Evolutionary conservation across 2,113 vertebrate species (phyloP).

Genomic region (Microcebus griseorufus): DNA sequence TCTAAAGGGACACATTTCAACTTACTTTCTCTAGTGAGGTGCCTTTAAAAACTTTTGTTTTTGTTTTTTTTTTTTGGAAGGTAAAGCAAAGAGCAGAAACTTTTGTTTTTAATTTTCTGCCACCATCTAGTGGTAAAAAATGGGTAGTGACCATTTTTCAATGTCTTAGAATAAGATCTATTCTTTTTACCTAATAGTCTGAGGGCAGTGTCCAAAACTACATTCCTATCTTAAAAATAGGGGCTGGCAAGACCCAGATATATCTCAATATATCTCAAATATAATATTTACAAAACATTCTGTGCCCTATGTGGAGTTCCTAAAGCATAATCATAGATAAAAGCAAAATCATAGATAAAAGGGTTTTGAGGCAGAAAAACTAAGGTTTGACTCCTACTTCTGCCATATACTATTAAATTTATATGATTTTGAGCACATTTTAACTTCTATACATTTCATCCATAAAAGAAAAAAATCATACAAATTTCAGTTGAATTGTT

Average conservation of each 20-base stretch:
- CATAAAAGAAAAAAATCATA: slow-evolving; percentile 25
- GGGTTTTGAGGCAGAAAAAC: background rate
- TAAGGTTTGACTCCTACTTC: slow-evolving; percentile 16
- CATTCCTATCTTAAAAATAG: background rate
- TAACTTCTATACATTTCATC: slow-evolving; percentile 36
- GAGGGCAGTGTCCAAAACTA: background rate
- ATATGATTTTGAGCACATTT: background rate
- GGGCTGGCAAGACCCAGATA: background rate
- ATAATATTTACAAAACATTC: background rate
- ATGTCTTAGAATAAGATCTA: background rate
- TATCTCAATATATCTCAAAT: background rate
- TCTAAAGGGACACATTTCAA: background rate
- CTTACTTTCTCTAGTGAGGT: background rate
- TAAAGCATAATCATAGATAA: background rate
- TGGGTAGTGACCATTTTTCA: slow-evolving; percentile 2
- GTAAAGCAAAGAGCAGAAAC: no score
- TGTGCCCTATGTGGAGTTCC: background rate
- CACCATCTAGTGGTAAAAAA: slow-evolving; percentile 50
- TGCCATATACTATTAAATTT: background rate
- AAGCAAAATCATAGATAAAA: background rate
- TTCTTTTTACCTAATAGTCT: background rate
- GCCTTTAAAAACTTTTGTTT: background rate
- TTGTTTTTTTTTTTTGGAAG: no score
- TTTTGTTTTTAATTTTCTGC: slow-evolving; percentile 38
- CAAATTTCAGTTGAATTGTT: background rate